A percentile compares a stretch with the other conserved stretches of the same genome.
Conservation (phyloP, 2,888 invertebrate species). For the Eulithis prunata region DNA sequence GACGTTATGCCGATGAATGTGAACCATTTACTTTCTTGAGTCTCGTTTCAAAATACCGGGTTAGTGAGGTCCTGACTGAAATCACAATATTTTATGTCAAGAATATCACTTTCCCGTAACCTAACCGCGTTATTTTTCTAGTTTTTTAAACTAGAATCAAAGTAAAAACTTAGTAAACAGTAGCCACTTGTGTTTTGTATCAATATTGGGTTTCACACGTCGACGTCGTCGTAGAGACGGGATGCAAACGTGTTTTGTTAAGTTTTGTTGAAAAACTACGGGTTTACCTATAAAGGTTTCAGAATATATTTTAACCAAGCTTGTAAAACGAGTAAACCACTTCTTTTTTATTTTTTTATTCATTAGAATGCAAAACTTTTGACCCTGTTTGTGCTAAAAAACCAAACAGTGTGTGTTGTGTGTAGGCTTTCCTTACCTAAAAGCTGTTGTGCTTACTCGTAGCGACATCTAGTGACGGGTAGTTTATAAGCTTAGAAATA, state of each 20-base stretch:
- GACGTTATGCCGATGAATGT: neutral
- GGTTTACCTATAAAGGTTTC: neutral
- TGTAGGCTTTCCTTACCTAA: too few relatives aligned
- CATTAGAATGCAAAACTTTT: too few relatives aligned
- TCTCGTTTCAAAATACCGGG: too few relatives aligned
- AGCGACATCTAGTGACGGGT: slow-evolving; percentile 48
- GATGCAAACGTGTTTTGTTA: slow-evolving; percentile 20
- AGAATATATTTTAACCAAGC: neutral
- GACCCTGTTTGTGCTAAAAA: too few relatives aligned
- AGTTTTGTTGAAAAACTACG: neutral
- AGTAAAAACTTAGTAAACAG: slow-evolving; percentile 54
- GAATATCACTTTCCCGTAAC: slow-evolving; percentile 26
- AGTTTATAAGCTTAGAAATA: slow-evolving; percentile 23
- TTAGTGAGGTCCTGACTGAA: neutral
- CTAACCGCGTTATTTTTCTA: slow-evolving; percentile 32
- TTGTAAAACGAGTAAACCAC: too few relatives aligned
- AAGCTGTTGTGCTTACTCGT: neutral
- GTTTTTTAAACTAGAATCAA: slow-evolving; percentile 31
- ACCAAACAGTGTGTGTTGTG: too few relatives aligned
- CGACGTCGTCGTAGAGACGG: slow-evolving; percentile 40
- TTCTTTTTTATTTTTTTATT: too few relatives aligned
- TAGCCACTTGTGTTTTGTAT: slow-evolving; percentile 37
- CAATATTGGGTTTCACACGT: slow-evolving; percentile 48
- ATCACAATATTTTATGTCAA: slow-evolving; percentile 1
- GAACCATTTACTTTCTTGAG: neutral